Evolutionary conservation across 37 sponge, comb jelly and placozoan species (phyloP), one percentile per base, ranked within the genome.

Genomic region (Halichondria panicea): DNA sequence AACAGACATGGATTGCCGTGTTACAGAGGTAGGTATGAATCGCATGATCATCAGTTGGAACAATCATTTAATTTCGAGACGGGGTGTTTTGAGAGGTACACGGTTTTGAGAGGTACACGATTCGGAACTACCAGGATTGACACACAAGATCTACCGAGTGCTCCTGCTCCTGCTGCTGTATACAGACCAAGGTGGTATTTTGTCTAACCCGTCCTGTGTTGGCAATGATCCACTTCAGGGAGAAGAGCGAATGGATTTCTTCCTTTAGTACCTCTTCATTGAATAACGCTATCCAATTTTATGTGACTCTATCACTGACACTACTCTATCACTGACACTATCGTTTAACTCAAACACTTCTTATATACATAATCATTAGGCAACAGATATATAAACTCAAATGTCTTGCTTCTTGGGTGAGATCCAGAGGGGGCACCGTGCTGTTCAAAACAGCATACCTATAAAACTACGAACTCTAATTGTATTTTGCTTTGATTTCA

Each of bases 11-110:
- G 43, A 8, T 19, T 53, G 21, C 18, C 50, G 21, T 8, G 27
- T 72, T 21, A 28, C 60, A 19, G 13, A 25, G 59, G 28, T 72
- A n/a, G 74, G 74, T 6, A 42, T 72, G 74, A 25, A 46, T 9
- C 9, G 56, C 6, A 30, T 72, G 13, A 54, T 72, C 25, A 13
- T 13, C 21, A 22, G 60, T 18, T 72, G 74, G 74, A 72, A 72
- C 27, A 21, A 11, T 25, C 74, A 72, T 24, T 7, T 12, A 22
- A 60, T 72, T 42, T 25, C 74, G 8, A 24, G 24, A 11, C 39
- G 67, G 11, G 67, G 67, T 34, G 24, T 66, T 66, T 40, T 40
- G n/a, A n/a, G n/a, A n/a, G n/a, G n/a, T n/a, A n/a, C 22, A 38
- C 27, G 11, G 37, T 66, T 11, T 40, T 66, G 12, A 9, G 34